Evolutionary conservation across 2,888 invertebrate species (phyloP).

Genomic region (Ectemnius continuus): DNA sequence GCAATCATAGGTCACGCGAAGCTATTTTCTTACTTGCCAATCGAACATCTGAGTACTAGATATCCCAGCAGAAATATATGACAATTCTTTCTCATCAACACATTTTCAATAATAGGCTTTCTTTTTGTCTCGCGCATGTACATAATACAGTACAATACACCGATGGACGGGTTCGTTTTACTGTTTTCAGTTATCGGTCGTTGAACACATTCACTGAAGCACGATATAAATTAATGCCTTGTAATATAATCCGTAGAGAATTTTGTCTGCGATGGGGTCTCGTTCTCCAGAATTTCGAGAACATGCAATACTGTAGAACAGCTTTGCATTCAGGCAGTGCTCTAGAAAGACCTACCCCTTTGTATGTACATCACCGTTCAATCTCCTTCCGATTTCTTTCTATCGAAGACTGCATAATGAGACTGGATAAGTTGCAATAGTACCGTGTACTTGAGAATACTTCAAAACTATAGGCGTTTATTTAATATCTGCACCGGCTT

Average conservation of each 20-base stretch:
- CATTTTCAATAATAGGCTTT: conserved; percentile 11
- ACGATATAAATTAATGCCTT: conserved; percentile 14
- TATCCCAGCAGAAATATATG: conserved; percentile 1
- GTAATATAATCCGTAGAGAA: conserved; percentile 2
- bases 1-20: conserved; percentile 8
- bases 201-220: conserved; percentile 6
- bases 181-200: background rate
- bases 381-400: conserved; percentile 29
- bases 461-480: conserved; percentile 11
- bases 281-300: background rate
- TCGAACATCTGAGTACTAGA: conserved; percentile 5
- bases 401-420: conserved; percentile 38
- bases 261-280: background rate
- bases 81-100: too few relatives aligned
- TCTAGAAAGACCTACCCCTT: conserved; percentile 9
- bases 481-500: conserved; percentile 15
- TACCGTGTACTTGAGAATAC: conserved; percentile 18
- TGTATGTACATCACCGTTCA: conserved; percentile 9
- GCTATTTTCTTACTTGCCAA: conserved; percentile 18
- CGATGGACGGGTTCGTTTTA: background rate
- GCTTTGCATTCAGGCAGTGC: conserved; percentile 15
- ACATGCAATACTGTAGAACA: background rate
- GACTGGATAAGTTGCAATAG: conserved; percentile 33
- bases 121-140: conserved; percentile 2
- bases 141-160: conserved; percentile 5